Percentiles rank a stretch among this genome's conserved stretches.
phyloP scores from a whole-genome alignment of 2,113 vertebrate species.

The Brienomyrus brachyistius region DNA sequence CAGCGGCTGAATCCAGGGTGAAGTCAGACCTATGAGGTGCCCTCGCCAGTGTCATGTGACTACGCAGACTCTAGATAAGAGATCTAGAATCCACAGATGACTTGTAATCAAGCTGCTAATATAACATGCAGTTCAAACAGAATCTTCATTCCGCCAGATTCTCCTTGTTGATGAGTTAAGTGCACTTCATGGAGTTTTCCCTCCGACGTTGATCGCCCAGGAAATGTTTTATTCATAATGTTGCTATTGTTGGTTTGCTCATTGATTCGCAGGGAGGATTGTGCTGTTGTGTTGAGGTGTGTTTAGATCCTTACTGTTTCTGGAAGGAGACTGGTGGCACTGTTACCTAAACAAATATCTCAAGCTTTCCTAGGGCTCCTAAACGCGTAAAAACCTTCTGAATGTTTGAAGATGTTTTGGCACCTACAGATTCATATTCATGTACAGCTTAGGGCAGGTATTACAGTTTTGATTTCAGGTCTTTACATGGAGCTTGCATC shows the following conservation, averaged over 20 bases:
- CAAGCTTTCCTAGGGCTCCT: not conserved
- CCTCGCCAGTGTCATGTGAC: not conserved
- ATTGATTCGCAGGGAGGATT: not conserved
- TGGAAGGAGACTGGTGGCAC: not conserved
- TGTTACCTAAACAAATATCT: not conserved
- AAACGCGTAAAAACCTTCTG: not conserved
- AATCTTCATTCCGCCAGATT: not conserved
- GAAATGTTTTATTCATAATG: slow-evolving; percentile 24
- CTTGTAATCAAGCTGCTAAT: not conserved
- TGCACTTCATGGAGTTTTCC: slow-evolving; percentile 19
- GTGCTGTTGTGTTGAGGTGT: not conserved
- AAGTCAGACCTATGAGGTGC: not conserved
- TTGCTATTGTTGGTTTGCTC: not conserved
- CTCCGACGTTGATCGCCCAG: not conserved
- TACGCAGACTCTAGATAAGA: not conserved
- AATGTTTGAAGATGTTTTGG: not conserved
- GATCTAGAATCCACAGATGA: not conserved
- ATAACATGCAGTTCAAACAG: not conserved
- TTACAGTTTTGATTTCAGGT: not conserved
- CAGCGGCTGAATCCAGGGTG: slow-evolving; percentile 7
- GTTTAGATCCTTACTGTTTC: not conserved
- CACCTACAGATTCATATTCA: not conserved
- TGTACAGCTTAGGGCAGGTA: not conserved
- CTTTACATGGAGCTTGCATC: not conserved
- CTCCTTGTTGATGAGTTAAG: slow-evolving; percentile 18